Evolutionary conservation across 1,140 invertebrate species (phyloP).

Genomic region (Eumaeus atala): DNA sequence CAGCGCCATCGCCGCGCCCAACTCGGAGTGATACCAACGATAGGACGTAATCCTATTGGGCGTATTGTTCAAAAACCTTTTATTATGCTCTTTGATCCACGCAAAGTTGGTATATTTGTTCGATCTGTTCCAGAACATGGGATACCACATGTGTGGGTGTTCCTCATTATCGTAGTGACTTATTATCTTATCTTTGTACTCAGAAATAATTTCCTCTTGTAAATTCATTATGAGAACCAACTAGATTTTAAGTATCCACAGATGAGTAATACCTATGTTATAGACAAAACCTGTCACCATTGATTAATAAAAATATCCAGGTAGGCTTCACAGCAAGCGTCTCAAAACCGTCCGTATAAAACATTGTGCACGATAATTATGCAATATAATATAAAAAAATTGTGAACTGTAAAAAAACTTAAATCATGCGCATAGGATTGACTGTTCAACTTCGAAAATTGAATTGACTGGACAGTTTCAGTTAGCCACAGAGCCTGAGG

Average conservation of each 20-base stretch:
- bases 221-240: constrained; percentile 34
- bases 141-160: constrained; percentile 42
- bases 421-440: too few species aligned
- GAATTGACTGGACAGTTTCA: too few species aligned
- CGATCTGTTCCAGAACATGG: constrained; percentile 44
- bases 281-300: too few species aligned
- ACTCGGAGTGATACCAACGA: constrained; percentile 51
- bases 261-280: background rate
- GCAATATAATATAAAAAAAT: too few species aligned
- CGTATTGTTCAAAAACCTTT: constrained; percentile 43
- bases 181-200: constrained; percentile 35
- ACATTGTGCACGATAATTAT: too few species aligned
- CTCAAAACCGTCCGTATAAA: too few species aligned
- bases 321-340: too few species aligned
- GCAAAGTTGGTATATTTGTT: constrained; percentile 22
- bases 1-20: constrained; percentile 46
- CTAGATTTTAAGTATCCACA: constrained; percentile 28
- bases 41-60: constrained; percentile 46
- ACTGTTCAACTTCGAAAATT: too few species aligned
- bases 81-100: constrained; percentile 49
- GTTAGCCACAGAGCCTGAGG: too few species aligned
- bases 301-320: too few species aligned
- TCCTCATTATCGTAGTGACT: constrained; percentile 44
- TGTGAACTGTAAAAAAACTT: too few species aligned
- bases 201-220: constrained; percentile 32